Evolutionary conservation across 1,140 invertebrate species (phyloP), one percentile per base, ranked within the genome.

Genomic region (Tenebrio molitor): DNA sequence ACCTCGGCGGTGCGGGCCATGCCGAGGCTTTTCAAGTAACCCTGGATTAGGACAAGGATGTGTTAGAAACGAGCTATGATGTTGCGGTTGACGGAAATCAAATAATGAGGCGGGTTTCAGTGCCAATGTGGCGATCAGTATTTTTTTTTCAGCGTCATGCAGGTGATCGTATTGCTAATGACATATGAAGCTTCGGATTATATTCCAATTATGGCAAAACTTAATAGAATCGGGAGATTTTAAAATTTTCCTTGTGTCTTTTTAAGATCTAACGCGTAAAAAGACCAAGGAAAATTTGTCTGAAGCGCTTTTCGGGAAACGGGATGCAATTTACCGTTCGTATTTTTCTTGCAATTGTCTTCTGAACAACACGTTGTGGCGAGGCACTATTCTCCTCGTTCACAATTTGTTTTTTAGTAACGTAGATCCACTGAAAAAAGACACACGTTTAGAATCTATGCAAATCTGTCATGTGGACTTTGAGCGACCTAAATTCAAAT

Each of bases 1-100:
- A 99, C 97, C 85, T 99, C 96, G 1, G 97, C 97, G 0, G 97
- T 99, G 78, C 97, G 88, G 2, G 96, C 96, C 94, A 97, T 95
- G 75, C 97, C 97, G 69, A 99, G 86, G 63, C 96, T 95, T 89
- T 94, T 95, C 39, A 99, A 83, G 82, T 99, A 98, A 7, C 96
- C 96, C 95, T 80, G 33, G 12, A 4, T 15, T 5, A 70, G 10
- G 23, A 25, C 29, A 14, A 29, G n/a, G 44, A 12, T 14, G n/a
- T 7, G 16, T 44, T 16, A 12, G 36, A 19, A 58, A 58, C 19
- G 21, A 39, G 25, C 12, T 44, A 10, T 17, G 17, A n/a, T 2
- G 25, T 23, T 7, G n/a, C 12, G 25, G 17, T 42, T 21, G 17
- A 50, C n/a, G 44, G 10, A 44, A 66, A 66, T 41, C 25, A 21